Conservation (phyloP, 2,888 invertebrate genomes). For the Tillus elongatus region DNA sequence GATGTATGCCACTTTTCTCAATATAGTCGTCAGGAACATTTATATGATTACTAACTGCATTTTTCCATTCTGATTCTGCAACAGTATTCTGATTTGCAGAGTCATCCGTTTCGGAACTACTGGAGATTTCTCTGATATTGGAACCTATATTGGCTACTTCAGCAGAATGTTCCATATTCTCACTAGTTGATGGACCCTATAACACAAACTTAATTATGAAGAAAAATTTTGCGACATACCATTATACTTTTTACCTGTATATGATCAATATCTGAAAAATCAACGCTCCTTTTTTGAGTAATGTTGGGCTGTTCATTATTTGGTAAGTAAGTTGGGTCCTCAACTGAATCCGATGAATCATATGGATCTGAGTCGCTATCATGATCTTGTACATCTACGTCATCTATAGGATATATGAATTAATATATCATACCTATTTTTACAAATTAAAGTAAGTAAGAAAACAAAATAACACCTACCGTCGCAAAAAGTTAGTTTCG, state of each 20-base stretch:
- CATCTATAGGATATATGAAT: neutral
- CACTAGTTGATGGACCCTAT: conserved; percentile 1
- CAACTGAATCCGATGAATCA: conserved; percentile 11
- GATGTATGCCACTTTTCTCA: conserved; percentile 15
- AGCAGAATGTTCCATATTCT: neutral
- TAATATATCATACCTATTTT: neutral
- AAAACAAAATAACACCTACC: neutral
- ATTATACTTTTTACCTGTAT: neutral
- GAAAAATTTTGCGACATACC: neutral
- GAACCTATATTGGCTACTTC: conserved; percentile 2
- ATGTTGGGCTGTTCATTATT: conserved; percentile 2
- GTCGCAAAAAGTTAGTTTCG: neutral
- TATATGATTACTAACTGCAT: conserved; percentile 16
- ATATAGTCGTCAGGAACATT: conserved; percentile 15
- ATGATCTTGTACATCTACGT: neutral
- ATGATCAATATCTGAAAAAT: too few relatives aligned
- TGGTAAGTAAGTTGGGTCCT: conserved; percentile 14
- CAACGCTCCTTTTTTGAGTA: too few relatives aligned
- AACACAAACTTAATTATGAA: neutral
- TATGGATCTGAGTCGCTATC: conserved; percentile 10
- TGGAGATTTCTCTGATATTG: neutral
- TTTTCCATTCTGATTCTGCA: conserved; percentile 14
- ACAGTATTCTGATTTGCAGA: conserved; percentile 10
- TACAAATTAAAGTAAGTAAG: conserved; percentile 1
- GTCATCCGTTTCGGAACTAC: neutral